Base-by-base conservation (phyloP, 2,797 vertebrate genomes). In the Myotis daubentonii region DNA sequence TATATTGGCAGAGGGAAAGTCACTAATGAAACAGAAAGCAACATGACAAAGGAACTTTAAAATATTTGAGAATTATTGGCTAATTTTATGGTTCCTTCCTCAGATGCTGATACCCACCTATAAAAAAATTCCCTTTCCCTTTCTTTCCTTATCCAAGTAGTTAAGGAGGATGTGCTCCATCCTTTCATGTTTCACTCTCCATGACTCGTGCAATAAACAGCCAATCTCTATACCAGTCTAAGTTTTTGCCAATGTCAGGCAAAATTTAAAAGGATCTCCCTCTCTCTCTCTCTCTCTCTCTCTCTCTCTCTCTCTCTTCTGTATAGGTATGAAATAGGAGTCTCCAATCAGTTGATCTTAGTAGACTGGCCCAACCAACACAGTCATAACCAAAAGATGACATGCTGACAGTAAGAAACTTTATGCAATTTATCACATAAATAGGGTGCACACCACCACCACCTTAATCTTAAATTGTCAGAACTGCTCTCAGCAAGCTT, bases 11-110 rank as follows among this genome's bases (percentile, higher is more conserved):
- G 71, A 74, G 55, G 25, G 76, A 41, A 51, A 82, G 53, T 44
- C 55, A 36, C 28, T 79, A 78, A 87, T 90, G 28, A 89, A 76
- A 81, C 11, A 66, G 68, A 94, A 78, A 74, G 22, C 74, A 90
- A n/a, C 3, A 20, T 12, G 17, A 89, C 66, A 86, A 83, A 60
- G 17, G 84, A 47, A 71, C 12, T 57, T 70, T 47, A 38, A 38
- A 36, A 38, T 75, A 30, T n/a, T 20, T 51, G 41, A 23, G 3
- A 74, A 66, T 10, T 13, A 5, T 25, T 76, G n/a, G 20, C 49
- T 55, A 47, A 57, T 49, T 33, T 41, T 51, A 13, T 36, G 38
- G 12, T 25, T 90, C 53, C 70, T 86, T 86, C 62, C 47, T 71
- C 81, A 66, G 47, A 83, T 36, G 55, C 49, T 3, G 4, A 55